Evolutionary conservation across 1,140 invertebrate species (phyloP), one percentile per base, ranked within the genome.

Genomic region (Macrosteles quadrilineatus): DNA sequence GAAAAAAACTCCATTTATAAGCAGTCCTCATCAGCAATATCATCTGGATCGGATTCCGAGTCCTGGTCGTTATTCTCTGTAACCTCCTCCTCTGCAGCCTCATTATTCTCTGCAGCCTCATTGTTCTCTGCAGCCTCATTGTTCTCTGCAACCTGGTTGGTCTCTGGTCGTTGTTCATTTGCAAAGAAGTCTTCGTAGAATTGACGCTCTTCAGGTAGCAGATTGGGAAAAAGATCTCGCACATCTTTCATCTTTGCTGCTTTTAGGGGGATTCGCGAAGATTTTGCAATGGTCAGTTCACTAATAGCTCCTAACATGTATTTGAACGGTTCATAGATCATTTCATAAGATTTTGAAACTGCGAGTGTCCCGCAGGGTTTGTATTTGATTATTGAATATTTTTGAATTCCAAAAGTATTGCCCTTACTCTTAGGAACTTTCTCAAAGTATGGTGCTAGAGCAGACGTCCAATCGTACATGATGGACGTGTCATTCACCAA

Each of bases 101-200:
- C 19, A 40, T 47, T 45, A 21, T 45, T 14, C 21, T 19, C 36
- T 21, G 21, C n/a, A 25, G 19, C 27, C 12, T 67, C 27, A 19
- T 45, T n/a, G n/a, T 31, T 31, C n/a, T n/a, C n/a, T n/a, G n/a
- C n/a, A n/a, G n/a, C n/a, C n/a, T n/a, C n/a, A n/a, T n/a, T n/a
- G n/a, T n/a, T n/a, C n/a, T n/a, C n/a, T n/a, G n/a, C n/a, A n/a
- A n/a, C n/a, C n/a, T n/a, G n/a, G n/a, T n/a, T n/a, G n/a, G n/a
- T n/a, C n/a, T n/a, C n/a, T n/a, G n/a, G n/a, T n/a, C n/a, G n/a
- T n/a, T n/a, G n/a, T n/a, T n/a, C n/a, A n/a, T n/a, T n/a, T n/a
- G n/a, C n/a, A 6, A 59, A 43, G 25, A 43, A n/a, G 32, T 53
- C 21, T 68, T 55, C 67, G n/a, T 68, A 68, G 47, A 68, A 68